phyloP scores from a whole-genome alignment of 2,113 vertebrate species.

The Pollimyrus isidori region DNA sequence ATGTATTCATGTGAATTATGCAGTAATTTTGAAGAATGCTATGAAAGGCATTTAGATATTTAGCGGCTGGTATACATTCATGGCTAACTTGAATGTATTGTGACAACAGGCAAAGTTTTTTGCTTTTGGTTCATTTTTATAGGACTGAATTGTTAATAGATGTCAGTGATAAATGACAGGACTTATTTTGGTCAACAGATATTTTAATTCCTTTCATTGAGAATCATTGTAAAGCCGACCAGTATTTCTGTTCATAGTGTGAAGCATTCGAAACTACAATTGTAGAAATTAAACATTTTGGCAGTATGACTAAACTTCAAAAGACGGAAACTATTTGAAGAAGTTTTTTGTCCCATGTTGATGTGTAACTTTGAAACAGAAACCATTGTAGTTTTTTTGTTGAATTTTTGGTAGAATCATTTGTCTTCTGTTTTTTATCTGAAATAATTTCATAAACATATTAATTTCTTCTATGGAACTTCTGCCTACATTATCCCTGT shows the following conservation, averaged over 20 bases:
- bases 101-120: not conserved
- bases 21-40: not conserved
- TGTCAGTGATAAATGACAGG: not conserved
- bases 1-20: not conserved
- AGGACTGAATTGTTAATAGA: not conserved
- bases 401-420: not conserved
- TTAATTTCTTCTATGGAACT: not conserved
- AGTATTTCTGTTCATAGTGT: not conserved
- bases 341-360: not conserved
- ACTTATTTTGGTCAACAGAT: not conserved
- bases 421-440: not conserved
- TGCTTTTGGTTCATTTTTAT: constrained; percentile 1
- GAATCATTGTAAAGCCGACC: not conserved
- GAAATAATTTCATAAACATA: not conserved
- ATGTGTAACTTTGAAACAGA: not conserved
- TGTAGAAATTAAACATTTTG: not conserved
- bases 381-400: not conserved
- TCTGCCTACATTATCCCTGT: not conserved
- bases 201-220: not conserved
- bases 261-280: not conserved
- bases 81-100: not conserved
- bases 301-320: not conserved
- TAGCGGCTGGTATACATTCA: not conserved
- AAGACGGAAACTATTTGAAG: not conserved
- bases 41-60: not conserved